Base-by-base conservation (phyloP, 1,140 invertebrate genomes). In the Philotrypesis tridentata region DNA sequence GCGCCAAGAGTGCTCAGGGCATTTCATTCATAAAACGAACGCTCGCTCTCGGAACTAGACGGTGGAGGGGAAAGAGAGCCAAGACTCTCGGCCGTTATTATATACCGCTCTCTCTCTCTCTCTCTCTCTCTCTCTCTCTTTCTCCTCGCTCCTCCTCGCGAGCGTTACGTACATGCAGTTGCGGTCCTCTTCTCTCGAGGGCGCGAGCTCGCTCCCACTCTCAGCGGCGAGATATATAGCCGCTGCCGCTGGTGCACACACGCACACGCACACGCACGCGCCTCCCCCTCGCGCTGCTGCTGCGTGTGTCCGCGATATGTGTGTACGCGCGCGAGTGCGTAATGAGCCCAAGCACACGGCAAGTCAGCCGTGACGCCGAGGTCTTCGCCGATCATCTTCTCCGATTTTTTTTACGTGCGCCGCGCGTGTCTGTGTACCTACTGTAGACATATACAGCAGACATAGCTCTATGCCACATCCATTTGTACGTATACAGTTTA, bases 1-100 rank as follows among this genome's bases (percentile, higher is more conserved):
- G 84, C 86, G 84, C 48, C 48, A 55, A 55, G 17, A 67, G 37
- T 40, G 71, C 29, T 43, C 33, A 84, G 83, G 79, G 84, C 84
- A 63, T 33, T 79, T 82, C 80, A 77, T 76, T 80, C 79, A 83
- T 72, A 80, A 79, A 79, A 72, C 73, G 73, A 48, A 75, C 65
- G 48, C 73, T 79, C 61, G 70, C 65, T 76, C 78, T 48, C 21
- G 25, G 48, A 4, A n/a, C 48, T n/a, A 21, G 21, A 17, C 5
- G 60, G 55, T 65, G 61, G 61, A n/a, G 68, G 40, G n/a, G 11
- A n/a, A 27, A 14, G 27, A 48, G 29, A 37, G 31, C 27, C 67
- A 8, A 67, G 76, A 37, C 60, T 75, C 9, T 1, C 48, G 21
- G 48, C 37, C 75, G 60, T 65, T 76, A 61, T 23, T 48, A 67